Evolutionary conservation across 2,797 vertebrate species (phyloP).

Genomic region (Spea hammondii): DNA sequence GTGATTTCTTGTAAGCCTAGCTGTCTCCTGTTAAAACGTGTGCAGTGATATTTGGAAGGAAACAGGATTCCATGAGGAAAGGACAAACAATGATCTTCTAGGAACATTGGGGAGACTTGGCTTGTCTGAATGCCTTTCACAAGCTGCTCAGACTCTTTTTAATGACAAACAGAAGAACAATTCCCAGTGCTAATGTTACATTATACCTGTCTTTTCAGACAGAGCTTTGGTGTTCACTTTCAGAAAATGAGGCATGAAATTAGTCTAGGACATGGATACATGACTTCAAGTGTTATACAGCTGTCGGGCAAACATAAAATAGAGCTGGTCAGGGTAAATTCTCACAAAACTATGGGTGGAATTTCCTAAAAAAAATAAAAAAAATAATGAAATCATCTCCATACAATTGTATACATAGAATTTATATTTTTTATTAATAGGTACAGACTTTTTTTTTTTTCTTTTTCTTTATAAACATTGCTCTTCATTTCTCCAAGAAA

Average conservation of each 20-base stretch:
- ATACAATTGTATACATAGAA: too few relatives aligned
- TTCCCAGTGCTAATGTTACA: slow-evolving; percentile 57
- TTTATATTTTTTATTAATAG: slow-evolving; percentile 7
- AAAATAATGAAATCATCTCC: too few relatives aligned
- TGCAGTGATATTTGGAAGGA: not conserved
- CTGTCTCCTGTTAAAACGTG: not conserved
- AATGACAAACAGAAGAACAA: slow-evolving; percentile 59
- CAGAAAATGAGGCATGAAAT: slow-evolving; percentile 67
- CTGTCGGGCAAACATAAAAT: slow-evolving; percentile 58
- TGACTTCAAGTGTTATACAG: slow-evolving; percentile 62
- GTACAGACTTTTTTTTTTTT: too few relatives aligned
- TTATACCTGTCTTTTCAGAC: slow-evolving; percentile 56
- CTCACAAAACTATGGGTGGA: too few relatives aligned
- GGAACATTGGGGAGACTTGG: not conserved
- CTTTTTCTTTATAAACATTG: too few relatives aligned
- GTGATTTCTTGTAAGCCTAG: not conserved
- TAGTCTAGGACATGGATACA: slow-evolving; percentile 60
- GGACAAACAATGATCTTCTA: slow-evolving; percentile 17
- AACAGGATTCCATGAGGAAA: slow-evolving; percentile 1
- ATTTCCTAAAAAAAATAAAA: too few relatives aligned
- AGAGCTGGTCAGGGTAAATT: slow-evolving; percentile 6
- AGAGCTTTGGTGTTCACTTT: slow-evolving; percentile 59
- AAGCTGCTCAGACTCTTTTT: slow-evolving; percentile 54
- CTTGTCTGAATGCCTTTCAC: slow-evolving; percentile 18
- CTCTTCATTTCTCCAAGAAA: too few relatives aligned